A percentile compares a stretch with the other conserved stretches of the same genome.
These are phyloP conservation scores for Orthosia incerta DNA, from an alignment of 2,888 invertebrate genomes.

Conservation along the genomic window DNA sequence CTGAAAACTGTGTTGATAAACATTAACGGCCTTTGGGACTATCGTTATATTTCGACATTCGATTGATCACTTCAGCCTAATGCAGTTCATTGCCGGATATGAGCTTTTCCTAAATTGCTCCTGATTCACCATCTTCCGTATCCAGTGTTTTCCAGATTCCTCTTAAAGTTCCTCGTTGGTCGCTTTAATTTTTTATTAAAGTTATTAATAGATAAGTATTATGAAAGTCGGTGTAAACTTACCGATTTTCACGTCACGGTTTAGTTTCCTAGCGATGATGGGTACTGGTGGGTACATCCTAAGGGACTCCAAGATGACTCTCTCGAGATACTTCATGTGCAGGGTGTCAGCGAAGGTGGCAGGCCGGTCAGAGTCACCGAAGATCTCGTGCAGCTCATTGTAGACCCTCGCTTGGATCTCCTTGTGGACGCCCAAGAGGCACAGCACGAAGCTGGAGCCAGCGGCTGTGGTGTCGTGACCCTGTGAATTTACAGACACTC, in stretches of 20 bases:
- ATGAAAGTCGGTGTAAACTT: constrained; percentile 45
- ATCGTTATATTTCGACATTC: not conserved
- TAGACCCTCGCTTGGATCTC: constrained; percentile 94
- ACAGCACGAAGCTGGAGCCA: constrained; percentile 96
- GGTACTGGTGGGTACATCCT: constrained; percentile 96
- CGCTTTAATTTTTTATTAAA: not conserved
- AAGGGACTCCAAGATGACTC: constrained; percentile 94
- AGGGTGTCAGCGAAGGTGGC: constrained; percentile 95
- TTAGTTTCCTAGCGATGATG: constrained; percentile 93
- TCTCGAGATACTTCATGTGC: constrained; percentile 95
- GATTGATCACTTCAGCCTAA: not conserved
- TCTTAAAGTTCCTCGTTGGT: not conserved
- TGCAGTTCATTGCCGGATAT: not conserved
- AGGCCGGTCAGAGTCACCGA: constrained; percentile 94
- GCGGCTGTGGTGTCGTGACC: constrained; percentile 92
- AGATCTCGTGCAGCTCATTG: constrained; percentile 94
- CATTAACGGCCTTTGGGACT: too few relatives aligned
- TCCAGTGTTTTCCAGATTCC: not conserved
- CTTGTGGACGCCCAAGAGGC: constrained; percentile 95
- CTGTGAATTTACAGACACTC: constrained; percentile 64
- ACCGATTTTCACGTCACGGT: constrained; percentile 93
- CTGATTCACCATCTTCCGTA: not conserved
- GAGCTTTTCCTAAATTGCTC: not conserved
- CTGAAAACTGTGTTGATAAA: not conserved
- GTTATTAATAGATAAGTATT: not conserved